Evolutionary conservation across 2,888 invertebrate species (phyloP), one percentile per base, ranked within the genome.

Genomic region (Aromia moschata): DNA sequence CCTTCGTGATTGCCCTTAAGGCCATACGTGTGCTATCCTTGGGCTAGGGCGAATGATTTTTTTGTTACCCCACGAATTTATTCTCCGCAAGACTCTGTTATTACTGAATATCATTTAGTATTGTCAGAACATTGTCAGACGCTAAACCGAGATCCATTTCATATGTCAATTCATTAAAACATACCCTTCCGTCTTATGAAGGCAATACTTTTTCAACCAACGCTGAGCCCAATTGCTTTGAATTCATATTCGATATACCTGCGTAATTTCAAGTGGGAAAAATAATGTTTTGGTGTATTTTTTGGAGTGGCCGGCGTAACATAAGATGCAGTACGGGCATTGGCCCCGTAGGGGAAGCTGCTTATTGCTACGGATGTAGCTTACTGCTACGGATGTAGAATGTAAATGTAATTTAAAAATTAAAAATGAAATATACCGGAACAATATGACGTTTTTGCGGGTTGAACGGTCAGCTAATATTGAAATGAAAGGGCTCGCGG

Each of bases 391-490:
- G 25, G 25, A 25, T 25, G 25, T 25, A 25, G 10, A n/a, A 47
- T 47, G 36, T 37, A 47, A 46, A 47, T 47, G 49, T 49, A 49
- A 49, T 52, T 52, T 52, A 52, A 41, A 49, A 49, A 49, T 49
- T 49, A 49, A 40, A 40, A 52, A 52, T 41, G 41, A 52, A 52
- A 52, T 41, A 52, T 52, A 41, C 40, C n/a, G 18, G 41, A 15
- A 18, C 31, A 52, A 31, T 41, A 52, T 52, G 52, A 52, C 52
- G 52, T 52, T 55, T 60, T 57, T 54, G 58, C 55, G 54, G 55
- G 49, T 49, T 49, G 58, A 59, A 49, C 69, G 70, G 70, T 68
- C 70, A 70, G 66, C 68, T 72, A 67, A 70, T 72, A 71, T 69
- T 69, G 64, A 65, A 69, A 69, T 64, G 65, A 63, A 65, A 65